Base-by-base conservation (phyloP, 2,888 invertebrate species). In the Ichneumoninae sp. region DNA sequence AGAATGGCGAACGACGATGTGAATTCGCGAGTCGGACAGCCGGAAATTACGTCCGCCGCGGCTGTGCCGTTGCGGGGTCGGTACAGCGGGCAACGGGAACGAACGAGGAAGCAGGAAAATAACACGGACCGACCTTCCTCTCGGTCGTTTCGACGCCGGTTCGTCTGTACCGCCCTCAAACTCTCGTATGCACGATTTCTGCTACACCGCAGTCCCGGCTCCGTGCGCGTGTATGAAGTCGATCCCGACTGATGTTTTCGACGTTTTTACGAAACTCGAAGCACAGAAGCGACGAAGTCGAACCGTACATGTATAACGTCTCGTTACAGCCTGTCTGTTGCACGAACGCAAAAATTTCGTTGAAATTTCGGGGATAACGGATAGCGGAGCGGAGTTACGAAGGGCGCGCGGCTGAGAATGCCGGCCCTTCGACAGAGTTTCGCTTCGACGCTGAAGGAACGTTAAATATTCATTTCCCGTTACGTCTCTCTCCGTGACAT, bases 11-110 rank as follows among this genome's bases (percentile, higher is more conserved):
- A 88, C 86, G 89, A 85, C 87, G 88, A 88, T 87, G 89, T 87
- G 88, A 83, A 89, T 88, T 86, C 83, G 86, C 88, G 87, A 86
- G 80, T 76, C 82, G 85, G 85, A 87, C 86, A 86, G 81, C 88
- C 87, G 90, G 90, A 90, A 90, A 90, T 90, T 90, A 89, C 89
- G 85, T 86, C 84, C 86, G 84, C 81, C 83, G 84, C 86, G 80
- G 66, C 80, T 84, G 47, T 62, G 72, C 65, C 72, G 62, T 74
- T 78, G 60, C 81, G 66, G 5, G 40, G 62, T 66, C 66, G 81
- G 77, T 80, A 83, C 68, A 65, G 52, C 72, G 68, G 44, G 47
- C 33, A 82, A 40, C n/a, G 62, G 16, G 57, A 40, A 50, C 57
- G 71, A 72, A 82, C 80, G 80, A 78, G 54, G 71, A 36, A 80